Evolutionary conservation across 2,888 invertebrate species (phyloP), one percentile per base, ranked within the genome.

Genomic region (Bombyx huttoni): DNA sequence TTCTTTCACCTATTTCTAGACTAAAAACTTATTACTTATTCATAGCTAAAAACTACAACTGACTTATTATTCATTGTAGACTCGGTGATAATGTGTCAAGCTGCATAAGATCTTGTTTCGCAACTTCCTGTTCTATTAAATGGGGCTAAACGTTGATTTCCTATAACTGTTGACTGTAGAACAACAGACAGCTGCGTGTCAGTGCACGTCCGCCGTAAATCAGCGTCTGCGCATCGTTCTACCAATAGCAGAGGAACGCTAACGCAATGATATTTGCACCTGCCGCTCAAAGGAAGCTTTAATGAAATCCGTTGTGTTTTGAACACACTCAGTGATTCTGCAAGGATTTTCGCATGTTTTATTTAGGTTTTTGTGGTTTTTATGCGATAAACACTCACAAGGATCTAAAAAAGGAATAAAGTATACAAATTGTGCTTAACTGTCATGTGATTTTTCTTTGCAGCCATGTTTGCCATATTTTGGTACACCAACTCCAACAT

Each of bases 281-380:
- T 85, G 85, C 78, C 75, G 60, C 55, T 58, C 69, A 72, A 60
- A 81, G 83, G 85, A 84, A 83, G 80, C 61, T 72, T 68, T 74
- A 77, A 77, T 70, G 71, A 73, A 67, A 57, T 69, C 61, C 59
- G 59, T 59, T 67, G 65, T 67, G 61, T 73, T 49, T 51, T 49
- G 45, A 46, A 51, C 49, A 48, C 45, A 13, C 24, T 24, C 24
- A 5, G 24, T 24, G 24, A 24, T 5, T 24, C 24, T 24, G 24
- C 5, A 5, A 24, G 24, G 24, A 24, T 24, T 1, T 24, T 24
- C 5, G 5, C 24, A 24, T 24, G 24, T 24, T 24, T 3, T 24
- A 24, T 24, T 24, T 24, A 24, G 3, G 2, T 24, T 2, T 24
- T 24, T 24, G 24, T 24, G 24, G 24, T 24, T 24, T 24, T 24